A percentile compares a stretch with the other conserved stretches of the same genome.
These are phyloP conservation scores for Stenodera caucasica DNA, from an alignment of 2,888 invertebrate species.

Conservation along the genomic window DNA sequence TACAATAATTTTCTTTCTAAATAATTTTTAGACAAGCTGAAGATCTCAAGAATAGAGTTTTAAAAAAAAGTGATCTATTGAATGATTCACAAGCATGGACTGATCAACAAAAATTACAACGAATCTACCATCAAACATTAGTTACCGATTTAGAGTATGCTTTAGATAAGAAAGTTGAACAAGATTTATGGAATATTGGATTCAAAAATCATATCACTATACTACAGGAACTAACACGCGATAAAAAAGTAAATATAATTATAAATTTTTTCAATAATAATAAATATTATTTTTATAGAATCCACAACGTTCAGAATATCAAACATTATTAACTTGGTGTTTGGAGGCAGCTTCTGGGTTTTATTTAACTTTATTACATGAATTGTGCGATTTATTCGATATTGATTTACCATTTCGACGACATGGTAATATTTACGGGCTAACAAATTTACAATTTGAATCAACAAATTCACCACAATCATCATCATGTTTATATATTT, in stretches of 20 bases:
- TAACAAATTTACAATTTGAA: constrained; percentile 42
- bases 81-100: constrained; percentile 53
- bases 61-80: constrained; percentile 60
- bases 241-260: constrained; percentile 66
- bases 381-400: constrained; percentile 79
- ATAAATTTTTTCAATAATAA: constrained; percentile 32
- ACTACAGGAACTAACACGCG: constrained; percentile 75
- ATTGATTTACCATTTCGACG: constrained; percentile 76
- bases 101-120: constrained; percentile 60
- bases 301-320: constrained; percentile 72
- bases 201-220: constrained; percentile 85
- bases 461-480: constrained; percentile 55
- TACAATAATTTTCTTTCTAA: constrained; percentile 8
- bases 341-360: constrained; percentile 84
- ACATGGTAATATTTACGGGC: constrained; percentile 52
- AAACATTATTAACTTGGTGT: constrained; percentile 77
- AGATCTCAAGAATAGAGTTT: constrained; percentile 70
- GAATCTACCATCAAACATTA: constrained; percentile 69
- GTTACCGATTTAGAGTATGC: constrained; percentile 83
- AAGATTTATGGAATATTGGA: constrained; percentile 85
- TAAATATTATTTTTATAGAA: too few species aligned
- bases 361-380: constrained; percentile 78
- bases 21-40: constrained; percentile 67
- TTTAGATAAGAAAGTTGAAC: constrained; percentile 85
- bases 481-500: constrained; percentile 79